Conservation (phyloP, 64 coral and sea anemone species). For the Porites australiensis region DNA sequence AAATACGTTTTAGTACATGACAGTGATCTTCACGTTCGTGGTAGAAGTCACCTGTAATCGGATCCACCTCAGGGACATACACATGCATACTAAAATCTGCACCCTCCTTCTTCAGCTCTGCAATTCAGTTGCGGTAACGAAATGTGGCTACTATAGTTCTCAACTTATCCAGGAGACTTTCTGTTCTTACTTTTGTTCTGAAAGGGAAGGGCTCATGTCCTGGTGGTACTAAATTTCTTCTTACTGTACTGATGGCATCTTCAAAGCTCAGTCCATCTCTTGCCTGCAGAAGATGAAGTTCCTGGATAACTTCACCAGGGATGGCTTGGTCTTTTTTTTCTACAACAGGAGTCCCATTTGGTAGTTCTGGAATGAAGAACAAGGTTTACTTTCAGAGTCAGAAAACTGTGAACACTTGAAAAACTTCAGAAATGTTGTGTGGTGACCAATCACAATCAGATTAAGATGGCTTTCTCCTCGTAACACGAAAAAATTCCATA, state of each 20-base stretch:
- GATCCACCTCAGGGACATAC: constrained; percentile 35
- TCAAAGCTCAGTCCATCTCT: constrained; percentile 10
- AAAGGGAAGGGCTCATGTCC: constrained; percentile 71
- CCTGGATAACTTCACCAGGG: constrained; percentile 9
- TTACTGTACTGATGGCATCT: constrained; percentile 50
- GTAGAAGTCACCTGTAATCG: background rate
- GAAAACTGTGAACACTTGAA: too few species aligned
- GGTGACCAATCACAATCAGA: too few species aligned
- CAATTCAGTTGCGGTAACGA: background rate
- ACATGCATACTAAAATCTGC: constrained; percentile 30
- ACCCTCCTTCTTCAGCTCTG: background rate
- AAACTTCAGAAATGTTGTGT: too few species aligned
- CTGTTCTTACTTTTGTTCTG: constrained; percentile 32
- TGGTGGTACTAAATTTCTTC: constrained; percentile 28
- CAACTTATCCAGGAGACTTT: constrained; percentile 60
- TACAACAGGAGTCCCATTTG: constrained; percentile 33
- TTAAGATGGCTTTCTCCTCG: too few species aligned
- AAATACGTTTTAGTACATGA: constrained; percentile 59
- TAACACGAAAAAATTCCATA: too few species aligned
- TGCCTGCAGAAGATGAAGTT: constrained; percentile 5
- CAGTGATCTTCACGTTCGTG: constrained; percentile 76
- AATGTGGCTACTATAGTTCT: constrained; percentile 64
- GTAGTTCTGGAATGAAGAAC: constrained; percentile 4
- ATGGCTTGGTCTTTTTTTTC: constrained; percentile 22
- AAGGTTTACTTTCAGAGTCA: background rate